A percentile compares a stretch with the other conserved stretches of the same genome.
phyloP scores from a whole-genome alignment of 2,797 vertebrate genomes.

The Enoplosus armatus region DNA sequence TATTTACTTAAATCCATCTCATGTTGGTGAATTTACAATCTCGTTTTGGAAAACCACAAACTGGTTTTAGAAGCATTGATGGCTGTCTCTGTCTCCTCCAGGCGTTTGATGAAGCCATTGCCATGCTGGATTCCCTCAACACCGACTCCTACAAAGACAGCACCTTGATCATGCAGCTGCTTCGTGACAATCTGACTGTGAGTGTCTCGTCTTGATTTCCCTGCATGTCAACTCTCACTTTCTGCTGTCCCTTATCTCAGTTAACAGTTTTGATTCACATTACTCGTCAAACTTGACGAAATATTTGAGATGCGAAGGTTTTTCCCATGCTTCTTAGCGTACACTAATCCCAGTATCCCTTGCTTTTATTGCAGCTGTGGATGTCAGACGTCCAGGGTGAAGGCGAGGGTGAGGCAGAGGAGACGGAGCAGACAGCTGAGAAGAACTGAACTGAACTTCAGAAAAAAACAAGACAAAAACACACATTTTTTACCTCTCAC shows the following conservation, averaged over 20 bases:
- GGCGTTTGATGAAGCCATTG: constrained; percentile 96
- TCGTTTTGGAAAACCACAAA: background rate
- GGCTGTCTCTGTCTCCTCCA: constrained; percentile 64
- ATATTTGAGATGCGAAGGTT: background rate
- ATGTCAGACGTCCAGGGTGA: constrained; percentile 93
- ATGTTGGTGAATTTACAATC: constrained; percentile 5
- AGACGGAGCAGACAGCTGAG: constrained; percentile 89
- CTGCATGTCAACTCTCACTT: background rate
- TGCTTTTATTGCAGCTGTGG: constrained; percentile 90
- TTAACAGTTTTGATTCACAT: background rate
- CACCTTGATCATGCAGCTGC: constrained; percentile 99
- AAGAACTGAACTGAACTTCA: constrained; percentile 88
- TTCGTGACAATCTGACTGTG: constrained; percentile 99
- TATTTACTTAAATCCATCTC: background rate
- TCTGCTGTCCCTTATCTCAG: background rate
- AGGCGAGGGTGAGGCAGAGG: constrained; percentile 81
- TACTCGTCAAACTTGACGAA: background rate
- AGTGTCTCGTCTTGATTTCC: constrained; percentile 73
- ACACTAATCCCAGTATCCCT: constrained; percentile 25
- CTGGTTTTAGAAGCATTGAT: constrained; percentile 4
- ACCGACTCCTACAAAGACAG: constrained; percentile 99
- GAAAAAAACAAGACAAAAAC: constrained; percentile 21
- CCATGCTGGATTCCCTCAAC: constrained; percentile 92
- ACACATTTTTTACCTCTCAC: constrained; percentile 82
- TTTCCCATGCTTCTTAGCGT: background rate